Percentiles rank a stretch among this genome's conserved stretches.
Conservation (phyloP, 2,888 invertebrate genomes). For the Pseudococcus viburni region DNA sequence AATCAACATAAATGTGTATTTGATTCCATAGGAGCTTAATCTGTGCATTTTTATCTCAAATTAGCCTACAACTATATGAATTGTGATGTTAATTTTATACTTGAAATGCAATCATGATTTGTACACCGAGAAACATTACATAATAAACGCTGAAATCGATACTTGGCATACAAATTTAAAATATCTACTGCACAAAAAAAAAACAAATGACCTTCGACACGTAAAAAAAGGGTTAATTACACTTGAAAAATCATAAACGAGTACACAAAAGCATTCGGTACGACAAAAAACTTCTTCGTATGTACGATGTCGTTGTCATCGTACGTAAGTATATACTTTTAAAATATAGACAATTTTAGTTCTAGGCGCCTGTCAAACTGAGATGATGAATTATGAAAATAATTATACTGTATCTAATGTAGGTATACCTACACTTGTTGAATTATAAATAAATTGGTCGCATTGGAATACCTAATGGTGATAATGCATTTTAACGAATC, state of each 20-base stretch:
- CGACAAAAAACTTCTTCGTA: not conserved
- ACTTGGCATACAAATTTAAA: not conserved
- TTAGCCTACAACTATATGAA: not conserved
- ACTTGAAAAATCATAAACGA: not conserved
- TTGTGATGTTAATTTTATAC: not conserved
- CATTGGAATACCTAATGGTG: not conserved
- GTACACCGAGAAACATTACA: not conserved
- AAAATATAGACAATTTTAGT: not conserved
- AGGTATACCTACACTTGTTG: constrained; percentile 8
- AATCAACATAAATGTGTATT: too few relatives aligned
- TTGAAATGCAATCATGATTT: not conserved
- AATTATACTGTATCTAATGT: constrained; percentile 25
- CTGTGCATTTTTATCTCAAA: constrained; percentile 5
- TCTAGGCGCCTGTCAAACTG: not conserved
- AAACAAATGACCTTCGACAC: constrained; percentile 19
- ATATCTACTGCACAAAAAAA: not conserved
- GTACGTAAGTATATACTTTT: not conserved
- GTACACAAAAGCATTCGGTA: not conserved
- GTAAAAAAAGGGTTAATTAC: constrained; percentile 18
- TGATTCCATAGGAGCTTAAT: not conserved
- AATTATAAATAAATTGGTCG: constrained; percentile 28
- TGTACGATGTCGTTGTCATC: constrained; percentile 25
- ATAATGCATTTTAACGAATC: constrained; percentile 18
- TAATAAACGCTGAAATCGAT: not conserved
- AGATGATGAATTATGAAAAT: constrained; percentile 41